These are phyloP conservation scores for Acanthaster planci DNA, from an alignment of 35 echinoderm and acorn worm species.

Conservation along the genomic window DNA sequence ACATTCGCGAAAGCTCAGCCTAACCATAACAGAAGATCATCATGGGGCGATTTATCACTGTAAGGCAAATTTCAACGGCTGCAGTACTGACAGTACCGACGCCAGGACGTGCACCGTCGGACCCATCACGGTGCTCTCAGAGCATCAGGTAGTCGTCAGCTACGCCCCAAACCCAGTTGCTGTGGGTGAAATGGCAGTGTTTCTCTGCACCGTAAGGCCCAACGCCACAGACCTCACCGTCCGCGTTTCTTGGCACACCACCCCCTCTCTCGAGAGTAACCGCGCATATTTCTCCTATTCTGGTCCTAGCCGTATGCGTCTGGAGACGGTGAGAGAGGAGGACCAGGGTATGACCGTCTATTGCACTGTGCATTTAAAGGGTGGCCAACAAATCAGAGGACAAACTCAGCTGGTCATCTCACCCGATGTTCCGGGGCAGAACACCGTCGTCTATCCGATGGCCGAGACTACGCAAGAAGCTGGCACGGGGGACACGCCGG, in stretches of 20 bases:
- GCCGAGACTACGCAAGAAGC: not conserved
- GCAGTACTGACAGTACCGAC: not conserved
- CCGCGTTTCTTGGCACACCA: not conserved
- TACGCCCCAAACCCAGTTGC: not conserved
- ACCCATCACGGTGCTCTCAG: not conserved
- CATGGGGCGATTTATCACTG: not conserved
- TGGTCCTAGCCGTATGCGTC: not conserved
- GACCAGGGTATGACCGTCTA: not conserved
- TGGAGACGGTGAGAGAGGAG: not conserved
- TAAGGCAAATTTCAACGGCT: not conserved
- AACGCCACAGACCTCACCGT: not conserved
- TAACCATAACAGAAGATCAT: not conserved
- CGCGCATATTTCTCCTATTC: constrained; percentile 3
- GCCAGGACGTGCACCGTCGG: not conserved
- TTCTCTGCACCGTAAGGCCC: not conserved
- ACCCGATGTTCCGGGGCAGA: not conserved
- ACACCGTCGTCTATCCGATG: not conserved
- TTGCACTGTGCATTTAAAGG: not conserved
- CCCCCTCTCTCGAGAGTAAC: not conserved
- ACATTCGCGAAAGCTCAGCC: not conserved
- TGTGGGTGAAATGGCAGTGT: not conserved
- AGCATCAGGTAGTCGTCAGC: not conserved
- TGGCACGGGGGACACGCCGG: not conserved
- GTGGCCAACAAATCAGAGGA: not conserved
- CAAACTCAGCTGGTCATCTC: not conserved